Evolutionary conservation across 2,113 vertebrate species (phyloP).

Genomic region (Prunella himalayana): DNA sequence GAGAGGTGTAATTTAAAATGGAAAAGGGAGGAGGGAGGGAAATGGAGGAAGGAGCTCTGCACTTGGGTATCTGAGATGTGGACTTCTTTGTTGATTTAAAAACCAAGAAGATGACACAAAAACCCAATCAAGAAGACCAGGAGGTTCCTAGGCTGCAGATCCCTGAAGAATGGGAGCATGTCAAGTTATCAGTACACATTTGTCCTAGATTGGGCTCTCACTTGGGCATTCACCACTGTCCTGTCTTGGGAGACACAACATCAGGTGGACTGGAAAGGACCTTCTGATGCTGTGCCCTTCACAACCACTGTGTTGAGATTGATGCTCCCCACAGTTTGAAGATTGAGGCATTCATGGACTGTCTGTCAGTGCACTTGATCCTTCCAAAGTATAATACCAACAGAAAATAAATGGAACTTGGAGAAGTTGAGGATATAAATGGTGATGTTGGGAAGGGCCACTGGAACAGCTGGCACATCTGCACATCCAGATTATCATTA

Average conservation of each 20-base stretch:
- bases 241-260: background rate
- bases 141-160: background rate
- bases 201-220: background rate
- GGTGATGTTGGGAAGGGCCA: background rate
- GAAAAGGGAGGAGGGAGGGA: background rate
- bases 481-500: background rate
- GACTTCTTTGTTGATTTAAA: background rate
- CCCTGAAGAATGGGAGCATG: background rate
- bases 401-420: background rate
- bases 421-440: background rate
- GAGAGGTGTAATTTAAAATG: background rate
- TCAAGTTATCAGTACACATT: too few species aligned
- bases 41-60: background rate
- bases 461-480: background rate
- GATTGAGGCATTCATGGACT: background rate
- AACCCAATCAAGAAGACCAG: background rate
- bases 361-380: background rate
- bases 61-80: accelerated
- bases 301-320: background rate
- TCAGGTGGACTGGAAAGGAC: background rate
- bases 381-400: background rate
- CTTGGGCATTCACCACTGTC: background rate
- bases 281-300: background rate
- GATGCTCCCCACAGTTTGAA: background rate
- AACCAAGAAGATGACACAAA: background rate